Conservation (phyloP, 2,113 vertebrate species). For the Xenopus laevis region DNA sequence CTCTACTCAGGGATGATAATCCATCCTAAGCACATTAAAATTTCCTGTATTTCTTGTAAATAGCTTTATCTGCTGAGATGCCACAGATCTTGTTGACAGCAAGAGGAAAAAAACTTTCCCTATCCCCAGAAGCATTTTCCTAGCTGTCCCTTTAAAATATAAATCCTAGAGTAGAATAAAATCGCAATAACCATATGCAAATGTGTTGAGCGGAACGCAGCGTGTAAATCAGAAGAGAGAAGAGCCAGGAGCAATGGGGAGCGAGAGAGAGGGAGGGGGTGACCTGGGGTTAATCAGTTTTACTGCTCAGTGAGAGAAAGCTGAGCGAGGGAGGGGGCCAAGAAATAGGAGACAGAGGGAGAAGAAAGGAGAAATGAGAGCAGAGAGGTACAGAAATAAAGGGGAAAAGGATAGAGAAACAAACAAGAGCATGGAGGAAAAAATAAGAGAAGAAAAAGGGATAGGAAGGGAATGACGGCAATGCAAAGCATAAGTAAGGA, state of each 20-base stretch:
- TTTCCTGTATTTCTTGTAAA: not conserved
- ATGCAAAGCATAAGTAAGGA: not conserved
- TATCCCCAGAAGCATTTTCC: not conserved
- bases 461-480: not conserved
- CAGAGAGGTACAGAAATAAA: not conserved
- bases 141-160: constrained; percentile 38
- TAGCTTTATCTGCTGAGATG: not conserved
- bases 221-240: constrained; percentile 85
- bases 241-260: constrained; percentile 85
- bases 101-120: not conserved
- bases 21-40: not conserved
- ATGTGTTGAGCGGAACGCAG: constrained; percentile 83
- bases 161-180: constrained; percentile 39
- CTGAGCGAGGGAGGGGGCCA: constrained; percentile 33
- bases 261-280: constrained; percentile 80
- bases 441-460: not conserved
- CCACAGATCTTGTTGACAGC: not conserved
- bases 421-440: not conserved
- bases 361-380: constrained; percentile 21
- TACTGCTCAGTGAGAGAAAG: constrained; percentile 72
- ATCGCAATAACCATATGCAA: constrained; percentile 91
- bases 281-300: constrained; percentile 94
- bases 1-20: not conserved
- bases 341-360: constrained; percentile 29
- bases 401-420: constrained; percentile 16